Conservation (phyloP, 2,113 vertebrate genomes). For the Shinisaurus crocodilurus region DNA sequence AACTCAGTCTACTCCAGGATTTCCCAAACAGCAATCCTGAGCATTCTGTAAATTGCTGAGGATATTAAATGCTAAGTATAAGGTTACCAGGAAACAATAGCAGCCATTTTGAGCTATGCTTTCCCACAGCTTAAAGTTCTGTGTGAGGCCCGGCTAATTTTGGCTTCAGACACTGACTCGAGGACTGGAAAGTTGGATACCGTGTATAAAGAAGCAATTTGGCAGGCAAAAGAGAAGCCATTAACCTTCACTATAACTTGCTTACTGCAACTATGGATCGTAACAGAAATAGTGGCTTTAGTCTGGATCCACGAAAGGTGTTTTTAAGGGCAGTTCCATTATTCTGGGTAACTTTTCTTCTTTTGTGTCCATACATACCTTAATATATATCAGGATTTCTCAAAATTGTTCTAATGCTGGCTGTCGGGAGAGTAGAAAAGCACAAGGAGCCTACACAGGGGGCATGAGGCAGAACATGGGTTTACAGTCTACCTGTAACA, state of each 20-base stretch:
- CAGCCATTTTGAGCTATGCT: slow-evolving; percentile 73
- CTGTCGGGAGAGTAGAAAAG: not conserved
- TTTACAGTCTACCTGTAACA: not conserved
- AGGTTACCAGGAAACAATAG: slow-evolving; percentile 77
- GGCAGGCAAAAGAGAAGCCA: slow-evolving; percentile 66
- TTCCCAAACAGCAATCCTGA: slow-evolving; percentile 63
- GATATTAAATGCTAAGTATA: slow-evolving; percentile 74
- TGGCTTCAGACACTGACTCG: slow-evolving; percentile 80
- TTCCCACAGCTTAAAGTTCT: slow-evolving; percentile 77
- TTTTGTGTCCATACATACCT: not conserved
- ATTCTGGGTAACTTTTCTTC: not conserved
- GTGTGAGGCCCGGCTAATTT: slow-evolving; percentile 75
- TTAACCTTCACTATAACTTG: slow-evolving; percentile 64
- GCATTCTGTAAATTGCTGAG: slow-evolving; percentile 71
- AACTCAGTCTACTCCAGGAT: slow-evolving; percentile 55
- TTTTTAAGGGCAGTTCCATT: slow-evolving; percentile 22
- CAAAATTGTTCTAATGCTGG: not conserved
- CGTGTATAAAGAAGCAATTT: slow-evolving; percentile 70
- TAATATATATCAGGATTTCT: not conserved
- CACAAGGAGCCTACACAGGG: not conserved
- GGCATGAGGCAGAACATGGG: not conserved
- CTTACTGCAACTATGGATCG: slow-evolving; percentile 6
- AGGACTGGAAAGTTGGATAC: slow-evolving; percentile 75
- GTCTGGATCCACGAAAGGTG: slow-evolving; percentile 12
- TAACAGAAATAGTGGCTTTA: slow-evolving; percentile 30